phyloP scores from a whole-genome alignment of 2,888 invertebrate genomes.

The Sabatieria punctata region DNA sequence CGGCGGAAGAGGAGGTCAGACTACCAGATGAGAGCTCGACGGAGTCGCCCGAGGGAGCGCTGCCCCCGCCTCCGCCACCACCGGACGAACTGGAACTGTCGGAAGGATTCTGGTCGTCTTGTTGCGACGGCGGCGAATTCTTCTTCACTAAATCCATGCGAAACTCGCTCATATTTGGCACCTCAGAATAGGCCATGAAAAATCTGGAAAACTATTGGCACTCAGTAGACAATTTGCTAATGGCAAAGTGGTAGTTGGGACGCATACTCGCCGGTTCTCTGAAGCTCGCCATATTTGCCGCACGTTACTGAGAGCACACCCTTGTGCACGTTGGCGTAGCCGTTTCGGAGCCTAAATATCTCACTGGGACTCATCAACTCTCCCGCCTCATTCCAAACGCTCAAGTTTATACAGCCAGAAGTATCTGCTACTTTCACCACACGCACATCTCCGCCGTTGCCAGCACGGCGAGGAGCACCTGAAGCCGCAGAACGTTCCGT shows the following conservation, averaged over 20 bases:
- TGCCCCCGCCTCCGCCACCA: neutral
- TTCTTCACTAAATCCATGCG: neutral
- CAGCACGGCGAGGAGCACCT: neutral
- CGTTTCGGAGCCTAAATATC: neutral
- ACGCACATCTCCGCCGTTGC: neutral
- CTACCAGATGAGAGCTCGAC: no score
- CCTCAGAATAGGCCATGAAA: neutral
- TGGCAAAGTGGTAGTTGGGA: no score
- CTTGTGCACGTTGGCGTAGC: neutral
- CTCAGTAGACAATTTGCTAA: no score
- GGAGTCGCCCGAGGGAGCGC: no score
- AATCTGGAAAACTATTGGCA: no score
- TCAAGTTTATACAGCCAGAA: neutral
- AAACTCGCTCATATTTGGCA: neutral
- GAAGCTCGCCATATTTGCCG: neutral
- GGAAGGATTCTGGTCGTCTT: neutral
- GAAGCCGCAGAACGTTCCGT: no score
- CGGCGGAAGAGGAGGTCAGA: no score
- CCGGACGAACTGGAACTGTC: no score
- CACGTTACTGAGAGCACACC: neutral
- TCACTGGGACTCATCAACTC: neutral
- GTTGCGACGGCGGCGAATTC: neutral
- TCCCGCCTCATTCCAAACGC: neutral
- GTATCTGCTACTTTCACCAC: neutral
- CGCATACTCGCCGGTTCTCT: slow-evolving; percentile 1